phyloP scores from a whole-genome alignment of 1,140 invertebrate species.

The Lasioglossum baleicum region DNA sequence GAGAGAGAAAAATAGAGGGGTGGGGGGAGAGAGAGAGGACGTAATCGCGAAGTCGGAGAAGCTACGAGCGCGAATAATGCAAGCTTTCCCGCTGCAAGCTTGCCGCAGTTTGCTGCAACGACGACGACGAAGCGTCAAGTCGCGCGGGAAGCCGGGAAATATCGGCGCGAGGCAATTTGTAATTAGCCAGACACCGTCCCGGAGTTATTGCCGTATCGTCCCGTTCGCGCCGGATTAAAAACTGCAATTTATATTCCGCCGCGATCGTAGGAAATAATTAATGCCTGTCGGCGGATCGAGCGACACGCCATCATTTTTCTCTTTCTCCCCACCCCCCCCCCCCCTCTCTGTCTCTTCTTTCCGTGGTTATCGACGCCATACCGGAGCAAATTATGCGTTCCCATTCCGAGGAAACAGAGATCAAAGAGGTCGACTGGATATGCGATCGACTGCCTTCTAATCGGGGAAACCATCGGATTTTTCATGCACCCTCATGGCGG shows the following conservation, averaged over 20 bases:
- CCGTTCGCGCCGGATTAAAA: neutral
- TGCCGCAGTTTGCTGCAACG: too few relatives aligned
- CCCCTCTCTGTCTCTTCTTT: neutral
- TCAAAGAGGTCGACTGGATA: too few relatives aligned
- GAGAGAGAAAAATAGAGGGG: too few relatives aligned
- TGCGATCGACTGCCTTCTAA: too few relatives aligned
- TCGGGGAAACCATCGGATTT: too few relatives aligned
- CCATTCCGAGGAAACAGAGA: neutral
- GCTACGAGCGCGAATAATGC: too few relatives aligned
- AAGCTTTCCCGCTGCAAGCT: too few relatives aligned
- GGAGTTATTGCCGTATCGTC: neutral
- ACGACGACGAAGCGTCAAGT: too few relatives aligned
- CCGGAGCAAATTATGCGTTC: neutral
- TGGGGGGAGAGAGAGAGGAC: neutral
- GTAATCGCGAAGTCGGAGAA: neutral
- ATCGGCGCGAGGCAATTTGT: neutral
- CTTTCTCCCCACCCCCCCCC: neutral
- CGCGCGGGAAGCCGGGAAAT: neutral
- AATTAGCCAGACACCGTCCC: neutral
- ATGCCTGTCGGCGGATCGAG: neutral
- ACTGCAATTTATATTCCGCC: slow-evolving; percentile 16
- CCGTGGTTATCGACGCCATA: neutral
- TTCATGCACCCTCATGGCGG: neutral
- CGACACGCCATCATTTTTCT: slow-evolving; percentile 13
- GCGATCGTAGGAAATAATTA: slow-evolving; percentile 23